Evolutionary conservation across 1,140 invertebrate species (phyloP).

Genomic region (Caerostris darwini): DNA sequence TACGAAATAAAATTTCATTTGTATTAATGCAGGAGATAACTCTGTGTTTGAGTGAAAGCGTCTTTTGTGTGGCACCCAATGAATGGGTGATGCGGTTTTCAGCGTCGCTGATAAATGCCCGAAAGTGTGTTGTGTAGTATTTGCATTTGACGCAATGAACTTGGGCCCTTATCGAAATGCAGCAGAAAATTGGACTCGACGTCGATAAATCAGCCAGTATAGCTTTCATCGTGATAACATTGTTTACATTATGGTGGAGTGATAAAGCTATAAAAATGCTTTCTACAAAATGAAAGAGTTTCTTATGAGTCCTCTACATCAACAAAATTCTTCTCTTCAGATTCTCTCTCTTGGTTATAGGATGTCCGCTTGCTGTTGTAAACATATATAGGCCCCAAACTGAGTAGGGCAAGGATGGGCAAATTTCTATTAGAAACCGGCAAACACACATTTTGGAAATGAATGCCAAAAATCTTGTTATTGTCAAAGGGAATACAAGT

Average conservation of each 20-base stretch:
- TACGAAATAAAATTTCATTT: neutral
- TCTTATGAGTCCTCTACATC: neutral
- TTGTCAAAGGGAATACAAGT: too few relatives aligned
- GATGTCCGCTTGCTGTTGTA: neutral
- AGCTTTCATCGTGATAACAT: constrained; percentile 31
- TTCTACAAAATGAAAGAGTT: constrained; percentile 21
- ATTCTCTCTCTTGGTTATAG: neutral
- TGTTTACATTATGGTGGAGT: constrained; percentile 28
- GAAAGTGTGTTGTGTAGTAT: constrained; percentile 7
- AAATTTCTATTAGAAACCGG: too few relatives aligned
- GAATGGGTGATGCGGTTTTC: neutral
- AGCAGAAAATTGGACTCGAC: constrained; percentile 34
- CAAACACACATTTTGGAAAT: too few relatives aligned
- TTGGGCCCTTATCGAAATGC: neutral
- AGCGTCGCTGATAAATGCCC: neutral
- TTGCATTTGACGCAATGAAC: constrained; percentile 25
- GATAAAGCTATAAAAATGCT: constrained; percentile 11
- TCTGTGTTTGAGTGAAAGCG: neutral
- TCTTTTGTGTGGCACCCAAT: neutral
- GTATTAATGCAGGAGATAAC: neutral
- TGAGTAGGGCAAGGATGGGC: too few relatives aligned
- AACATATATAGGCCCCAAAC: too few relatives aligned
- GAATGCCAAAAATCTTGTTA: too few relatives aligned
- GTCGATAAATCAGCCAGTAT: constrained; percentile 31
- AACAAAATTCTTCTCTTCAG: neutral